These are phyloP conservation scores for Mus minutoides DNA, from an alignment of 2,797 vertebrate species.

Conservation along the genomic window DNA sequence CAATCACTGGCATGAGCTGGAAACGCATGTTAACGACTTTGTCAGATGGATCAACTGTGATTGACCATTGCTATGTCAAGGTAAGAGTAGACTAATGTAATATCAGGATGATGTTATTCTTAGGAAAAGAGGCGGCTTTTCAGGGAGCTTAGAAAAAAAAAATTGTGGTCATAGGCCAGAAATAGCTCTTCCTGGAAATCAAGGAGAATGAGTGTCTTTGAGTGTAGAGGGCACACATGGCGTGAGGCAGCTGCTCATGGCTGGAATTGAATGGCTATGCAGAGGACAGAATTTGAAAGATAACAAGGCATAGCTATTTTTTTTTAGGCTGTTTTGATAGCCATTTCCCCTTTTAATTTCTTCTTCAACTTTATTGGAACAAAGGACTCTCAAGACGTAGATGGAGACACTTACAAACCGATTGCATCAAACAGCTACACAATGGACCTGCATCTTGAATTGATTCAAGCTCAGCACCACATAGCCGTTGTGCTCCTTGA, in stretches of 20 bases:
- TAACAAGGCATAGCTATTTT: conserved; percentile 3
- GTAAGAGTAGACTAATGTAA: conserved; percentile 84
- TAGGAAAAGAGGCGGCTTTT: background rate
- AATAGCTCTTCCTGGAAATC: conserved; percentile 6
- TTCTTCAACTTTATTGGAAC: conserved; percentile 72
- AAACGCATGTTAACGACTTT: conserved; percentile 79
- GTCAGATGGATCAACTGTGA: conserved; percentile 85
- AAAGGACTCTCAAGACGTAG: conserved; percentile 65
- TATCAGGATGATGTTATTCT: background rate
- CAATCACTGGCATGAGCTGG: conserved; percentile 87
- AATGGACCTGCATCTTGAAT: conserved; percentile 93
- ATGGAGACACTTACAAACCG: conserved; percentile 70
- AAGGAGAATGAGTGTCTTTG: background rate
- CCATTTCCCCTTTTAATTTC: conserved; percentile 66
- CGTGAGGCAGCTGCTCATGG: background rate
- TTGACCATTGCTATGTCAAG: conserved; percentile 90
- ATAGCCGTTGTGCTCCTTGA: conserved; percentile 91
- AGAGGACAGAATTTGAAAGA: conserved; percentile 20
- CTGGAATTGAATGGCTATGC: background rate
- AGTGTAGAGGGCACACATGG: background rate
- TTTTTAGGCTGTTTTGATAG: conserved; percentile 65
- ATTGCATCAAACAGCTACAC: conserved; percentile 82
- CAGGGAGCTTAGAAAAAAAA: background rate
- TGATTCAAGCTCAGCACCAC: conserved; percentile 92
- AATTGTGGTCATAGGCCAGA: background rate